phyloP scores from a whole-genome alignment of 2,113 vertebrate genomes.

The Platichthys stellatus region DNA sequence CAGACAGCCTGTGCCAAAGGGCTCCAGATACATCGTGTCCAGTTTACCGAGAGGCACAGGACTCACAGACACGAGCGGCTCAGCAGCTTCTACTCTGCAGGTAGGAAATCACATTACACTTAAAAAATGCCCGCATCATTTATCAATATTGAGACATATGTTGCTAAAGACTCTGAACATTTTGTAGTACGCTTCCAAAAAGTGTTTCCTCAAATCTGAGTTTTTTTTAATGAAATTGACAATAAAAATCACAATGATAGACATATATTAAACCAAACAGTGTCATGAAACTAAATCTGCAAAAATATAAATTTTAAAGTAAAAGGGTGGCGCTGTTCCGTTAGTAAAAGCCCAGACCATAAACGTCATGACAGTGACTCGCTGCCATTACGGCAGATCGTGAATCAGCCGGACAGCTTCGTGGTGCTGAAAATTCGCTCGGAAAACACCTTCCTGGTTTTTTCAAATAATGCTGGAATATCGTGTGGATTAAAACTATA shows the following conservation, averaged over 20 bases:
- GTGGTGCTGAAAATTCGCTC: conserved; percentile 24
- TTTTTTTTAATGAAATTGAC: no score
- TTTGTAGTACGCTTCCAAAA: no score
- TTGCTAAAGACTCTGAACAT: no score
- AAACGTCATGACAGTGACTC: not conserved
- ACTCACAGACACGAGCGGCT: conserved; percentile 66
- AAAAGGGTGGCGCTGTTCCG: conserved; percentile 37
- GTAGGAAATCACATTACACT: conserved; percentile 39
- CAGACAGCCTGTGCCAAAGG: conserved; percentile 75
- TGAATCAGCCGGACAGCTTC: not conserved
- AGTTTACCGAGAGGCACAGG: conserved; percentile 76
- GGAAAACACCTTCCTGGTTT: no score
- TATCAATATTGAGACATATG: no score
- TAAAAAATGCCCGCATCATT: not conserved
- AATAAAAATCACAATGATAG: no score
- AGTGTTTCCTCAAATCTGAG: no score
- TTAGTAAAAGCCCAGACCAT: accelerated
- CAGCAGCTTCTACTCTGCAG: conserved; percentile 74
- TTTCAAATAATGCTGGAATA: no score
- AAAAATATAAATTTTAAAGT: no score
- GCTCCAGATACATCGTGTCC: conserved; percentile 78
- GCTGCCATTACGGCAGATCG: not conserved
- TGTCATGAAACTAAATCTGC: no score
- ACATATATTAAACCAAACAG: no score
- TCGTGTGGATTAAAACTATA: no score